Conservation (phyloP, 2,113 vertebrate genomes). For the Ammospiza caudacuta region DNA sequence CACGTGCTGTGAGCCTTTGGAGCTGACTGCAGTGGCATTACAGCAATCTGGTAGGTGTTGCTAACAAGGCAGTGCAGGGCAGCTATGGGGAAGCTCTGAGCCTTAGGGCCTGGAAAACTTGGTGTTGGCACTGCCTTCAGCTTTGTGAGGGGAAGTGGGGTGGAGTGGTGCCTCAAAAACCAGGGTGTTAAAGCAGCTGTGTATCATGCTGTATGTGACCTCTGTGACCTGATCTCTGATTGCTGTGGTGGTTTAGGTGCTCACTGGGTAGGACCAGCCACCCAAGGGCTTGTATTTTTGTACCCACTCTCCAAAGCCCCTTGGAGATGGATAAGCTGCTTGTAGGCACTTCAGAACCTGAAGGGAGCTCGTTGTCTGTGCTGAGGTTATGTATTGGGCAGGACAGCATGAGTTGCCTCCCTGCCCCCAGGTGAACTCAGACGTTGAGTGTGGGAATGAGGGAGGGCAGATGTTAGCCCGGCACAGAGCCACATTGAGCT, state of each 20-base stretch:
- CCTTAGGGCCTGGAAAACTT: not conserved
- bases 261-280: not conserved
- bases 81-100: not conserved
- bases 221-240: not conserved
- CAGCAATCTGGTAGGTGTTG: not conserved
- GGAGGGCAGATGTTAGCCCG: not conserved
- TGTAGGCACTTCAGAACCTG: not conserved
- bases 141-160: not conserved
- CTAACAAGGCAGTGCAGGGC: not conserved
- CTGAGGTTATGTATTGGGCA: not conserved
- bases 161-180: not conserved
- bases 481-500: not conserved
- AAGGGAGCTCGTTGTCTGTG: not conserved
- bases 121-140: not conserved
- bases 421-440: not conserved
- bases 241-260: not conserved
- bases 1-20: fast-evolving
- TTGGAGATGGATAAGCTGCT: not conserved
- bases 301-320: not conserved
- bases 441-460: fast-evolving
- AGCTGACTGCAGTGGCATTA: not conserved
- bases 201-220: not conserved
- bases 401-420: not conserved
- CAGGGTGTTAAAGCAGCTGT: not conserved
- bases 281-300: not conserved